Evolutionary conservation across 2,113 vertebrate genomes (phyloP), one percentile per base, ranked within the genome.

Genomic region (Dicaeum eximium): DNA sequence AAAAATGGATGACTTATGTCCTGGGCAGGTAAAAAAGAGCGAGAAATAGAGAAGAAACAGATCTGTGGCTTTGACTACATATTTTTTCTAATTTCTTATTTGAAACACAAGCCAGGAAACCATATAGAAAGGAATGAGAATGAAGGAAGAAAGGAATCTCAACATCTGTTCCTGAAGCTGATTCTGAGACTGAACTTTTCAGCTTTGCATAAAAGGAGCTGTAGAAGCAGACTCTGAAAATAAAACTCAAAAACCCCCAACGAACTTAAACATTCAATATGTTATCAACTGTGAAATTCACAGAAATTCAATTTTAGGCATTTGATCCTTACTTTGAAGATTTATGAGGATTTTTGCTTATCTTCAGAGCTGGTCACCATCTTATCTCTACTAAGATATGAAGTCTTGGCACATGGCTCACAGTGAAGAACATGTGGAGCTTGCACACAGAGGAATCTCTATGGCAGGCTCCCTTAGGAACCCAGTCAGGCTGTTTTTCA

Each of bases 221-320:
- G 15, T 37, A 90, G 44, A 42, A 61, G 10, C 6, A 1, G 27
- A 40, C 13, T 92, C 40, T 38, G 31, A 80, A 35, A 89, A 80
- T 0, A 1, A 75, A 91, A 45, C 42, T 71, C 2, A 67, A 80
- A 88, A 61, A 53, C 3, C 0, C 4, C 10, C 23, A 18, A 38
- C 31, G 5, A 60, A 3, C 14, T 58, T 48, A 19, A 56, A 7
- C 37, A 62, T 54, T 79, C 42, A 45, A 3, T 57, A n/a, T 40
- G 3, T 80, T 85, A 73, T 15, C 44, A 64, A 4, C 15, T 35
- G 6, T 7, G 4, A 47, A 72, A 60, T 56, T 56, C 58, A 51
- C 21, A 73, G 58, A 77, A 80, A 56, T 60, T 50, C 15, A 14
- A 4, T 12, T 25, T 25, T 5, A 44, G n/a, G 3, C 4, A 30